Percentiles rank a stretch among this genome's conserved stretches.
Evolutionary conservation across 2,113 vertebrate species (phyloP).

Genomic region (Strigops habroptila): DNA sequence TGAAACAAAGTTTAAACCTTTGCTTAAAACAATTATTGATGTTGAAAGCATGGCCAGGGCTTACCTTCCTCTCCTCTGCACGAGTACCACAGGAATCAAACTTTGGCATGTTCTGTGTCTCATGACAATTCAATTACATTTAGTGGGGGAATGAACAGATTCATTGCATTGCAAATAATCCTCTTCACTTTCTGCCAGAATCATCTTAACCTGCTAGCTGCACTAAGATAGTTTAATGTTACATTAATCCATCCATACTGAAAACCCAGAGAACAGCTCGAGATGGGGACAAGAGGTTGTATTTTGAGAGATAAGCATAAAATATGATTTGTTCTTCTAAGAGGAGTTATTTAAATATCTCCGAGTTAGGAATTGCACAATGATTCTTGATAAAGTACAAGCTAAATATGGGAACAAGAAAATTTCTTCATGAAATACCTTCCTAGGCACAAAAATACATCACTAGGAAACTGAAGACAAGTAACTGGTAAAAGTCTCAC

Average conservation of each 20-base stretch:
- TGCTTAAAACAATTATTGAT: background rate
- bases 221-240: background rate
- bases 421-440: background rate
- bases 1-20: background rate
- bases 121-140: constrained; percentile 32
- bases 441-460: background rate
- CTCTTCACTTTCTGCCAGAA: constrained; percentile 29
- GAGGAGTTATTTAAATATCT: background rate
- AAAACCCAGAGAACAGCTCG: background rate
- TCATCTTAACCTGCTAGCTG: constrained; percentile 5
- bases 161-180: constrained; percentile 39
- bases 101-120: background rate
- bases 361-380: background rate
- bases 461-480: background rate
- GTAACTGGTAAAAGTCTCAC: background rate
- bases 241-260: background rate
- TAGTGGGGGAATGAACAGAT: constrained; percentile 29
- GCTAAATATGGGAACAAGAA: background rate
- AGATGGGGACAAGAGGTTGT: background rate
- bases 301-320: background rate
- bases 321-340: background rate
- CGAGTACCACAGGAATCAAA: background rate
- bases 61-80: background rate
- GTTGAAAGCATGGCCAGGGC: background rate
- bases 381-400: background rate